Evolutionary conservation across 2,888 invertebrate species (phyloP), one percentile per base, ranked within the genome.

Genomic region (Ochlodes sylvanus): DNA sequence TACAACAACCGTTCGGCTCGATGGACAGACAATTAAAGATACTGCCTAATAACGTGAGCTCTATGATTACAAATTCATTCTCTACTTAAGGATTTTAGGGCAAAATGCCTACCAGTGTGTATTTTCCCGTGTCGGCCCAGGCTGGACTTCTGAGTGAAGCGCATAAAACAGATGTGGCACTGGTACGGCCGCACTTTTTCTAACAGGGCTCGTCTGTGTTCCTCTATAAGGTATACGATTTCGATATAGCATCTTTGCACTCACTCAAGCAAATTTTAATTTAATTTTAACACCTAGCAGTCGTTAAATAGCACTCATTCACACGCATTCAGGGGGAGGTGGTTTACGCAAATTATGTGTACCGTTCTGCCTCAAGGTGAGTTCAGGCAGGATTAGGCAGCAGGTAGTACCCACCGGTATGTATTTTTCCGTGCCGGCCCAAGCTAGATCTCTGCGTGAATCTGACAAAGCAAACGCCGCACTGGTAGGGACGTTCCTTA

Each of bases 121-220:
- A 95, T 95, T 83, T 95, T 95, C 88, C 95, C 95, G 89, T 96
- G 96, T 83, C 95, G 95, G 90, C 95, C 95, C 82, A 96, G 94
- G 88, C 95, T 95, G 91, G 95, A 95, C 92, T 96, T 96, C 91
- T 96, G 96, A 84, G 95, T 95, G 90, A 96, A 96, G 90, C 95
- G 94, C 91, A 96, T 96, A 89, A 95, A 94, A 90, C 96, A 96
- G 87, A 95, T 91, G 91, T 95, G 95, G 92, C 96, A 96, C 91
- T 95, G 95, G 93, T 95, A 95, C 79, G 95, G 95, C 89, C 94
- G 93, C 93, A 93, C 94, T 93, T 94, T 94, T 88, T 93, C 94
- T 93, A 94, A 93, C 92, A 94, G 93, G 93, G 93, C 93, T 88
- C 92, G 94, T 92, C 94, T 93, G 93, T 94, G 94, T 90, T 94